phyloP scores from a whole-genome alignment of 64 coral and sea anemone species.

The Cladopsammia gracilis region DNA sequence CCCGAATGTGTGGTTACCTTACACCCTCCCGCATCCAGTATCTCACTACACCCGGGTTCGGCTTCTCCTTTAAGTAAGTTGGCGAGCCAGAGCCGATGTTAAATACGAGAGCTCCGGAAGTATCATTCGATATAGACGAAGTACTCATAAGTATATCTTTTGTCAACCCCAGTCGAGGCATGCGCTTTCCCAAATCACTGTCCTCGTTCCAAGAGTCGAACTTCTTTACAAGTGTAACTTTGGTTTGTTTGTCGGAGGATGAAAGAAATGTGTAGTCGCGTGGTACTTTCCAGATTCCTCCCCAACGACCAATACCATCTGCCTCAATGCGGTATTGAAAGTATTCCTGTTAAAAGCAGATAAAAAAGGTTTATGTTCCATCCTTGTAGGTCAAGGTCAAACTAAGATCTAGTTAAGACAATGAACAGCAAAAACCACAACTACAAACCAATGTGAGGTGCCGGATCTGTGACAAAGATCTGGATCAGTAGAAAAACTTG shows the following conservation, averaged over 20 bases:
- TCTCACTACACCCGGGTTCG: conserved; percentile 61
- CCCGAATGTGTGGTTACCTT: conserved; percentile 13
- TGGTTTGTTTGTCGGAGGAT: conserved; percentile 62
- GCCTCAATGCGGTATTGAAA: conserved; percentile 92
- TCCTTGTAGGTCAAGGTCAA: no score
- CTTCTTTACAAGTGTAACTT: conserved; percentile 66
- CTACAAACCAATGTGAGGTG: no score
- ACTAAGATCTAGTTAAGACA: no score
- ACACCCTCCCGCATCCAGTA: conserved; percentile 88
- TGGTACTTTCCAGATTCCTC: conserved; percentile 82
- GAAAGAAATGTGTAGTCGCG: conserved; percentile 68
- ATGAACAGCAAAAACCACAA: no score
- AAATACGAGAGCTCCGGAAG: conserved; percentile 70
- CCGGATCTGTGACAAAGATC: no score
- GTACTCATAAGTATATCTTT: conserved; percentile 43
- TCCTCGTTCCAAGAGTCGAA: conserved; percentile 60
- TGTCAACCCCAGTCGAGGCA: conserved; percentile 76
- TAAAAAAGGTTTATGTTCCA: no score
- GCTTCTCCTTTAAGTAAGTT: conserved; percentile 50
- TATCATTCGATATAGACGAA: conserved; percentile 23
- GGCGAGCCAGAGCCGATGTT: conserved; percentile 6
- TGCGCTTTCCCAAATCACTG: conserved; percentile 64
- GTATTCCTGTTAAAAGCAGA: conserved; percentile 5
- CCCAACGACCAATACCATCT: conserved; percentile 70
- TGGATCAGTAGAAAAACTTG: no score